Evolutionary conservation across 2,113 vertebrate genomes (phyloP).

Genomic region (Mobula hypostoma): DNA sequence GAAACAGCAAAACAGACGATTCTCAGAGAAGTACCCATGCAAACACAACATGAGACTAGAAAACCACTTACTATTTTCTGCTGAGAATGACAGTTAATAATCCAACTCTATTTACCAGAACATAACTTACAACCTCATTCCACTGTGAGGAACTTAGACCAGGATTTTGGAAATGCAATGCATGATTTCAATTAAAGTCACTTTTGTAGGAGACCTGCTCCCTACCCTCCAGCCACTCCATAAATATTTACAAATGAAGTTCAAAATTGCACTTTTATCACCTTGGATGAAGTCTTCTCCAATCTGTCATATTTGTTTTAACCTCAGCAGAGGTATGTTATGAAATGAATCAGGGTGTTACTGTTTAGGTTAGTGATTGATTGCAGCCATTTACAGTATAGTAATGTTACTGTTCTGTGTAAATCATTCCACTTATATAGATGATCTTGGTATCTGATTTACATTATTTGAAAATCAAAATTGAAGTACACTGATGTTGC

Average conservation of each 20-base stretch:
- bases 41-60: not conserved
- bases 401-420: not conserved
- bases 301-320: not conserved
- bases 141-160: not conserved
- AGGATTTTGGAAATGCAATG: not conserved
- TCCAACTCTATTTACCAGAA: not conserved
- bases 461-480: not conserved
- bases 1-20: not conserved
- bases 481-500: not conserved
- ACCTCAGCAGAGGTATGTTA: not conserved
- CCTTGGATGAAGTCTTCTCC: not conserved
- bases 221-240: too few relatives aligned
- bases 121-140: not conserved
- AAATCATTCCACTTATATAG: not conserved
- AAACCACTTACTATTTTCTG: too few relatives aligned
- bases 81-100: not conserved
- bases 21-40: not conserved
- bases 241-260: not conserved
- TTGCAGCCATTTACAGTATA: not conserved
- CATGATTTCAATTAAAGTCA: not conserved
- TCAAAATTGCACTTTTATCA: not conserved
- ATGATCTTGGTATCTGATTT: not conserved
- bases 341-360: conserved; percentile 21
- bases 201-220: not conserved
- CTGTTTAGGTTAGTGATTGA: conserved; percentile 2